Base-by-base conservation (phyloP, 2,888 invertebrate species). In the Tortricodes alternella region DNA sequence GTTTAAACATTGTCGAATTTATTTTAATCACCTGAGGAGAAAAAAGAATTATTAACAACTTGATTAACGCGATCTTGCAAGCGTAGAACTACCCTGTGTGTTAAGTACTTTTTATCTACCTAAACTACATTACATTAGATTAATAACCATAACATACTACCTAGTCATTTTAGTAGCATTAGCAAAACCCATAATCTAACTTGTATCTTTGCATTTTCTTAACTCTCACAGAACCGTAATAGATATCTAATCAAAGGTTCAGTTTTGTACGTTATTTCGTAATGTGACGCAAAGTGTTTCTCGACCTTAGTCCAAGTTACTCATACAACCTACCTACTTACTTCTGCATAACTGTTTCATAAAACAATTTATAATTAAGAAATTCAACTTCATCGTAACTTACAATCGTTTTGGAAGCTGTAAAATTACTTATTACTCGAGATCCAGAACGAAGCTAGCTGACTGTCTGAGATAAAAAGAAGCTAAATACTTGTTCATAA, bases 401-500 rank as follows among this genome's bases (percentile, higher is more conserved):
- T 27, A 53, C 21, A 49, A 27, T 34, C 21, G 29, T 43, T 43
- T 56, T 49, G 43, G 39, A 56, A 49, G 43, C 49, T 35, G 55
- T 49, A 37, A 55, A 49, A 21, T 49, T 29, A 35, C 49, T 56
- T 56, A 49, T 55, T 49, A 43, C 49, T 43, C 49, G 49, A 43
- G 29, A 56, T 55, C 24, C 49, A 50, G 55, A 41, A 49, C 49
- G 37, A 38, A 56, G 49, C 43, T 56, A 56, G 55, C 58, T 61
- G 62, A 62, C 60, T 60, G 59, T 59, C 62, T 62, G 56, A 66
- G 78, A 78, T 79, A 83, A 53, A n/a, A n/a, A 58, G 65, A 70
- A 70, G 78, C 82, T 83, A 83, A 81, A 78, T 72, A 66, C 68
- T 62, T 67, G 69, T 68, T 82, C 84, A 81, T 85, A 85, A 83